These are phyloP conservation scores for Malthinus flaveolus DNA, from an alignment of 2,888 invertebrate species.

Conservation along the genomic window DNA sequence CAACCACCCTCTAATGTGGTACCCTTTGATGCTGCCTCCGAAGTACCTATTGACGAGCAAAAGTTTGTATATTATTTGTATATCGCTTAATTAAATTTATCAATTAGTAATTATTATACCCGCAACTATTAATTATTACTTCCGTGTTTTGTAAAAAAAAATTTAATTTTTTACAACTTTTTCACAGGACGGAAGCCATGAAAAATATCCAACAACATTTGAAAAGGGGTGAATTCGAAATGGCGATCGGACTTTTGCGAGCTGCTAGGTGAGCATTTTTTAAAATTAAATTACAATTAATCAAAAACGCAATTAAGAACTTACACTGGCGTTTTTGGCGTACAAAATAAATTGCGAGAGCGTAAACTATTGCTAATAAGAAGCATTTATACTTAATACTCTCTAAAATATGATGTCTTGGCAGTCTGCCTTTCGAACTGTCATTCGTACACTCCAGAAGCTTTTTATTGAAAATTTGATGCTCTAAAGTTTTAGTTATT, in stretches of 20 bases:
- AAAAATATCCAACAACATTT: conserved; percentile 79
- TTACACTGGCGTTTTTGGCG: too few relatives aligned
- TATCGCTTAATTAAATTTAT: conserved; percentile 1
- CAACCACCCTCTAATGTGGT: conserved; percentile 66
- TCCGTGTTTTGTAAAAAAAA: not conserved
- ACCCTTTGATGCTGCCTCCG: conserved; percentile 87
- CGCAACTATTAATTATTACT: not conserved
- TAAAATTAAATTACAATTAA: conserved; percentile 8
- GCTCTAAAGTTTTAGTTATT: too few relatives aligned
- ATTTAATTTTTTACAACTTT: conserved; percentile 3
- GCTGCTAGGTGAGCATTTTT: conserved; percentile 66
- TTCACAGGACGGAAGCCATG: conserved; percentile 81
- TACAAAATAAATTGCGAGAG: too few relatives aligned
- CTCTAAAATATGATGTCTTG: too few relatives aligned
- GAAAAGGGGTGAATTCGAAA: conserved; percentile 71
- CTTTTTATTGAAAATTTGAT: too few relatives aligned
- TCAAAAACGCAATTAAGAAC: too few relatives aligned
- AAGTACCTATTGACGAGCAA: conserved; percentile 84
- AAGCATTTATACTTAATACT: too few relatives aligned
- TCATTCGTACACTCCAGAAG: too few relatives aligned
- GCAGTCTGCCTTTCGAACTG: too few relatives aligned
- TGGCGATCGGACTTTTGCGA: conserved; percentile 79
- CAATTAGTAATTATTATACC: not conserved
- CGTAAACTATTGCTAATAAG: too few relatives aligned
- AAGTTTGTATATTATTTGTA: conserved; percentile 62